These are phyloP conservation scores for Spinus olivaceus DNA, from an alignment of 2,797 vertebrate species.

Conservation along the genomic window DNA sequence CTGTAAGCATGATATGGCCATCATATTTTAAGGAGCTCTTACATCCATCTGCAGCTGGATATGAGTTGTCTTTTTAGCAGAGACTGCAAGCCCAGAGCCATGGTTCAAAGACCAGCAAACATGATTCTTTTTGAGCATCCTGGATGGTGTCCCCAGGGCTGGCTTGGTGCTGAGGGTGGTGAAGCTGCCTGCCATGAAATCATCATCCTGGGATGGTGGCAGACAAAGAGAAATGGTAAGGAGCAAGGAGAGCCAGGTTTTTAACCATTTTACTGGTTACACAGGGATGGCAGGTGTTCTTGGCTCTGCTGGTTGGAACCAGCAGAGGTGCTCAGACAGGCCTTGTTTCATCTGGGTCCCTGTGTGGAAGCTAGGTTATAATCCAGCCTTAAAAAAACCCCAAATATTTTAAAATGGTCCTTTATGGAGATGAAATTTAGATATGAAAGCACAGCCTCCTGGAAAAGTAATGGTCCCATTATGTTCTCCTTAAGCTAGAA, in stretches of 20 bases:
- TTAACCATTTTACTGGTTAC: background rate
- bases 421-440: background rate
- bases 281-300: background rate
- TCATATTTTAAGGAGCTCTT: background rate
- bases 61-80: fast-evolving
- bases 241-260: background rate
- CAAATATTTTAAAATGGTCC: background rate
- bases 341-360: background rate
- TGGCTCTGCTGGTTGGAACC: background rate
- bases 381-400: background rate
- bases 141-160: background rate
- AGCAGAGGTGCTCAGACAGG: background rate
- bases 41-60: background rate
- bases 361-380: background rate
- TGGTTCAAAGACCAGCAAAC: background rate
- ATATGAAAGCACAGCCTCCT: background rate
- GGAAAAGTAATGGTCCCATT: background rate
- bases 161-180: background rate
- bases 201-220: background rate
- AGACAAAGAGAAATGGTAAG: background rate
- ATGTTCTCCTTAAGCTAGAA: background rate
- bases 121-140: background rate
- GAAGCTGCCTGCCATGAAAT: background rate
- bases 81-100: background rate
- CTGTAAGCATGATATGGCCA: background rate